Evolutionary conservation across 2,113 vertebrate genomes (phyloP).

Genomic region (Antigone vipio): DNA sequence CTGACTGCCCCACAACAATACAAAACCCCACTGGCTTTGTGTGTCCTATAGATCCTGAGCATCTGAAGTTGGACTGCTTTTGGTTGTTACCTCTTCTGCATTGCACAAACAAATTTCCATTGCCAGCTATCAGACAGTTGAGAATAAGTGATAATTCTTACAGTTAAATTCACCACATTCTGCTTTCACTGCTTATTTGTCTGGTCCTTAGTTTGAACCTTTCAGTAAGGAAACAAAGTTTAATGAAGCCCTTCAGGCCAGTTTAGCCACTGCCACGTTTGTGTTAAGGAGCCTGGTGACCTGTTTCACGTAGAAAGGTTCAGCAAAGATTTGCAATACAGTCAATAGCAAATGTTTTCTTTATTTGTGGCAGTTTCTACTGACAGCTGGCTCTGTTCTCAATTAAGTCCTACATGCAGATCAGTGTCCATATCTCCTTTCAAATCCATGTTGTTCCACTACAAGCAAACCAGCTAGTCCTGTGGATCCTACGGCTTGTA

Average conservation of each 20-base stretch:
- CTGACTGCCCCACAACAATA: background rate
- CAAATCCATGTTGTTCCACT: background rate
- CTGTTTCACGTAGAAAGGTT: background rate
- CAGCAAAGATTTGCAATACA: no score
- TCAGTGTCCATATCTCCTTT: background rate
- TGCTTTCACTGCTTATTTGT: background rate
- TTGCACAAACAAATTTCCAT: background rate
- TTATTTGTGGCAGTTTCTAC: background rate
- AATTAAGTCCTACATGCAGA: rapidly evolving
- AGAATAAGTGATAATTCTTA: background rate
- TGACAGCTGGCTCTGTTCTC: background rate
- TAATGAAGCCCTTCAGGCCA: background rate
- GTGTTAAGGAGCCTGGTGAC: background rate
- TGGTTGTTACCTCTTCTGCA: background rate
- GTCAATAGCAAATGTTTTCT: no score
- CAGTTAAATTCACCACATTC: rapidly evolving
- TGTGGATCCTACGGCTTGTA: background rate
- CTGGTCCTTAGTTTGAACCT: background rate
- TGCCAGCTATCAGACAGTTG: background rate
- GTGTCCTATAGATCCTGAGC: background rate
- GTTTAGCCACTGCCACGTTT: background rate
- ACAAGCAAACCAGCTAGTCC: background rate
- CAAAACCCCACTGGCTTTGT: background rate
- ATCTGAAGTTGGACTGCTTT: background rate
- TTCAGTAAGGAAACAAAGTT: background rate